A percentile compares a stretch with the other conserved stretches of the same genome.
These are phyloP conservation scores for Pseudomyrmex cubaensis DNA, from an alignment of 1,140 invertebrate genomes.

Conservation along the genomic window DNA sequence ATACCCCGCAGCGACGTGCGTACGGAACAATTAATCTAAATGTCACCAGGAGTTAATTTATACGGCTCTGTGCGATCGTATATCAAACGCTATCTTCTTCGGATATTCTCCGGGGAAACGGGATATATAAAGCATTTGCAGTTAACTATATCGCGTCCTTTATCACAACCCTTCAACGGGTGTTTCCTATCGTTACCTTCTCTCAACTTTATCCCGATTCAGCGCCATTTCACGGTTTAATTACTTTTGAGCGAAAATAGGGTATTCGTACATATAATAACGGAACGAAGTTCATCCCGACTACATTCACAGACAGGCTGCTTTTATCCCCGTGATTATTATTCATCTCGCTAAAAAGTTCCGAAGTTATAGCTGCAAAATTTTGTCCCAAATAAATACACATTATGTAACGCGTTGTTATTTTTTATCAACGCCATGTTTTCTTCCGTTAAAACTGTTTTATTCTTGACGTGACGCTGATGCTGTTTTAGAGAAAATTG, in stretches of 20 bases:
- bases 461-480: no score
- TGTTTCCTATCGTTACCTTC: slow-evolving; percentile 74
- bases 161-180: slow-evolving; percentile 79
- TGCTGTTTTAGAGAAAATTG: no score
- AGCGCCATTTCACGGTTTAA: slow-evolving; percentile 70
- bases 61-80: slow-evolving; percentile 73
- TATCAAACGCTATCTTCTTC: slow-evolving; percentile 78
- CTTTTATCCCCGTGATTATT: not conserved
- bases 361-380: not conserved
- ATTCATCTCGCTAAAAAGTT: not conserved
- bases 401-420: not conserved
- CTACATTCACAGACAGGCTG: not conserved
- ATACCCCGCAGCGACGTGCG: slow-evolving; percentile 61
- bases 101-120: slow-evolving; percentile 70
- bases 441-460: no score
- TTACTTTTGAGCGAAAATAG: slow-evolving; percentile 66
- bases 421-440: no score
- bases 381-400: not conserved
- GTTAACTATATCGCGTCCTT: slow-evolving; percentile 70
- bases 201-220: slow-evolving; percentile 46
- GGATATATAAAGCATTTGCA: slow-evolving; percentile 74
- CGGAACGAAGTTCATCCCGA: not conserved
- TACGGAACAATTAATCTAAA: slow-evolving; percentile 81
- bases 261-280: slow-evolving; percentile 33
- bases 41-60: slow-evolving; percentile 82